Percentiles rank a stretch among this genome's conserved stretches.
Conservation (phyloP, 2,113 vertebrate species). For the Eubucco bourcierii region DNA sequence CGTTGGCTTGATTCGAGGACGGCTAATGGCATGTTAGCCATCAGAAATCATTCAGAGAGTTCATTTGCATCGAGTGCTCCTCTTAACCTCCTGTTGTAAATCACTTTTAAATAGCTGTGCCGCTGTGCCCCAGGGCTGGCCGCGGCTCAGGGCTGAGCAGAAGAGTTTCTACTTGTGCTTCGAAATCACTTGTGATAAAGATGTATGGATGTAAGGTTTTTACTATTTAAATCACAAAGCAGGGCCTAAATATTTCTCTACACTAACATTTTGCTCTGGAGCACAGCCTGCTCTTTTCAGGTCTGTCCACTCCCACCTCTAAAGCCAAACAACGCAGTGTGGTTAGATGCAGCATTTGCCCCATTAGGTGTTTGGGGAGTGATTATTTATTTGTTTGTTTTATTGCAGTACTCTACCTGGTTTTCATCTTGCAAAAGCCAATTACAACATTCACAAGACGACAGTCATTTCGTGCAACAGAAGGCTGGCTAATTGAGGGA, state of each 20-base stretch:
- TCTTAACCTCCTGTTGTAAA: constrained; percentile 53
- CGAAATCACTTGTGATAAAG: constrained; percentile 32
- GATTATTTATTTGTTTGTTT: no score
- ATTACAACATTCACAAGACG: not conserved
- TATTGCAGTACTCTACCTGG: not conserved
- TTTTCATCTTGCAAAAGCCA: constrained; percentile 35
- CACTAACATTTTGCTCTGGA: not conserved
- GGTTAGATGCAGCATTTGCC: not conserved
- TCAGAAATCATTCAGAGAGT: constrained; percentile 44
- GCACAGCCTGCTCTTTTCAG: not conserved
- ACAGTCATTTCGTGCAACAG: constrained; percentile 10
- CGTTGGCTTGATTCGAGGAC: not conserved
- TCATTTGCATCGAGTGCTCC: constrained; percentile 53
- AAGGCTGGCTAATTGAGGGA: constrained; percentile 17
- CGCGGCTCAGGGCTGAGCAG: not conserved
- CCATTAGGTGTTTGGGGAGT: not conserved
- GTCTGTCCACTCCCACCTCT: not conserved
- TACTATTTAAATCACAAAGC: not conserved
- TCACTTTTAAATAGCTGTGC: constrained; percentile 47
- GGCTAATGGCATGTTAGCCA: constrained; percentile 41
- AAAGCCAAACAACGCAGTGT: not conserved
- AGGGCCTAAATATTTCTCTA: not conserved
- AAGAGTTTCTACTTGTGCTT: not conserved
- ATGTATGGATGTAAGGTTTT: not conserved
- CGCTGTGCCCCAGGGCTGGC: constrained; percentile 26